A percentile compares a stretch with the other conserved stretches of the same genome.
Conservation (phyloP, 2,113 vertebrate species). For the Hippopotamus amphibius region DNA sequence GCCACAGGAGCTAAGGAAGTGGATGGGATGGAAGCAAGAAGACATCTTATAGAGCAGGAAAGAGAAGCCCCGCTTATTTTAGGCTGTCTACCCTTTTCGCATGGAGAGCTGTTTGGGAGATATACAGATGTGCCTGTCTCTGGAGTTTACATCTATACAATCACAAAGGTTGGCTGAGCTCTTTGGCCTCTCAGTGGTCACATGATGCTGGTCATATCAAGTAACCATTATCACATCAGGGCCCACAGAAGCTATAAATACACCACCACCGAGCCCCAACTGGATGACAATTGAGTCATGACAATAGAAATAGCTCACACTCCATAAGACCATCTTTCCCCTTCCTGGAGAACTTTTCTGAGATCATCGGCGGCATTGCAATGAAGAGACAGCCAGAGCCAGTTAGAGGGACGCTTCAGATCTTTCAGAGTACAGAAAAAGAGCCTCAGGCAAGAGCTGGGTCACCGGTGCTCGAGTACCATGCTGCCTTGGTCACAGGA, state of each 20-base stretch:
- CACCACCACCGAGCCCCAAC: conserved; percentile 10
- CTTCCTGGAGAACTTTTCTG: conserved; percentile 47
- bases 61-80: fast-evolving
- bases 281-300: conserved; percentile 76
- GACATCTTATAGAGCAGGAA: not conserved
- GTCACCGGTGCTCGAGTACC: conserved; percentile 55
- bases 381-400: conserved; percentile 66
- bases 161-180: not conserved
- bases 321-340: conserved; percentile 13
- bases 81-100: fast-evolving
- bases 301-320: conserved; percentile 79
- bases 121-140: not conserved
- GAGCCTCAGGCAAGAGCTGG: not conserved
- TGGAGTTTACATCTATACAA: not conserved
- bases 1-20: not conserved
- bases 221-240: conserved; percentile 61
- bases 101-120: not conserved
- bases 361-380: not conserved
- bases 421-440: conserved; percentile 70
- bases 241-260: conserved; percentile 82
- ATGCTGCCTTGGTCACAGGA: conserved; percentile 81
- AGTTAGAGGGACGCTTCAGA: conserved; percentile 66
- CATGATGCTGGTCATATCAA: conserved; percentile 32
- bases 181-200: not conserved
- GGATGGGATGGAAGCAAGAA: not conserved